Percentiles rank a stretch among this genome's conserved stretches.
Evolutionary conservation across 2,888 invertebrate species (phyloP).

Genomic region (Noctua janthina): DNA sequence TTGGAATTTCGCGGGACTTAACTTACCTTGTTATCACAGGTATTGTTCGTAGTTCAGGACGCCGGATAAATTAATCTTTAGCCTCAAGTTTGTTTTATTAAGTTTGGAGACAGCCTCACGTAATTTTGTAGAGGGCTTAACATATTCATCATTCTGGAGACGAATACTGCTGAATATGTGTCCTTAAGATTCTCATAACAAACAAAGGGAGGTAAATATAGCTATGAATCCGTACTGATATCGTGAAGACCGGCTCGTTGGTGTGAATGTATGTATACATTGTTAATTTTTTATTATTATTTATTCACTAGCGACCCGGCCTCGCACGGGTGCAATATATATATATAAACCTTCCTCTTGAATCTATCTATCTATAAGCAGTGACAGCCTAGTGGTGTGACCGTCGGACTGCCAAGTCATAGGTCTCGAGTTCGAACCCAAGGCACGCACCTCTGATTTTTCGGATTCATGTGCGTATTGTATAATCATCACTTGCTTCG

Average conservation of each 20-base stretch:
- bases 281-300: too few relatives aligned
- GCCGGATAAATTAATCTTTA: constrained; percentile 47
- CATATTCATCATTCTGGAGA: constrained; percentile 31
- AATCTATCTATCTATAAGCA: too few relatives aligned
- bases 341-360: too few relatives aligned
- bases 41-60: constrained; percentile 43
- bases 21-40: constrained; percentile 54
- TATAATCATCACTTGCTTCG: too few relatives aligned
- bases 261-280: too few relatives aligned
- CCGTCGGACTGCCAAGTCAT: too few relatives aligned
- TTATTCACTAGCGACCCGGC: too few relatives aligned
- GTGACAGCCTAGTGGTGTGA: too few relatives aligned
- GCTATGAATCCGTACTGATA: background rate
- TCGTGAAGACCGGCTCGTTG: background rate
- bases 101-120: constrained; percentile 40
- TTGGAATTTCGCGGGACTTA: constrained; percentile 27
- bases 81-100: constrained; percentile 43
- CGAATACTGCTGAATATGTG: constrained; percentile 3
- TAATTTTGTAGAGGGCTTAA: constrained; percentile 37
- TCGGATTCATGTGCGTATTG: too few relatives aligned
- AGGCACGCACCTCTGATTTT: too few relatives aligned
- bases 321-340: too few relatives aligned
- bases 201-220: background rate
- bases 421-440: too few relatives aligned
- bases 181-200: background rate